A percentile compares a stretch with the other conserved stretches of the same genome.
These are phyloP conservation scores for Sebastolobus alascanus DNA, from an alignment of 2,797 vertebrate genomes.

Conservation along the genomic window DNA sequence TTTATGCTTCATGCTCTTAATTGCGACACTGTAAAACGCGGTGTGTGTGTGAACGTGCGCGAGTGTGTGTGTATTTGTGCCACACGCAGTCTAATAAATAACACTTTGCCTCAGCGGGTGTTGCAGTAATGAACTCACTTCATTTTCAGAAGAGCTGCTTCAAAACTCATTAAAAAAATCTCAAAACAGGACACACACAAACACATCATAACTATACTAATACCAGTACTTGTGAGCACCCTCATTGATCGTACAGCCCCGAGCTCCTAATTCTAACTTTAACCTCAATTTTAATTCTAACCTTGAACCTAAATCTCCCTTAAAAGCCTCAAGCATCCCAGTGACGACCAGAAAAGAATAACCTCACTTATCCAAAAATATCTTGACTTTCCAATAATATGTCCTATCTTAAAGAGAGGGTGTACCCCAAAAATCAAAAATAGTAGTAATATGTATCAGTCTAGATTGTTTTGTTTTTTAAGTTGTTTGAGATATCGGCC, in stretches of 20 bases:
- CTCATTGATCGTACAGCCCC: neutral
- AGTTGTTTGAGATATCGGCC: neutral
- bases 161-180: conserved; percentile 23
- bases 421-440: neutral
- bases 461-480: no score
- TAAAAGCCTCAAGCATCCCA: neutral
- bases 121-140: conserved; percentile 38
- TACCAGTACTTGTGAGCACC: neutral
- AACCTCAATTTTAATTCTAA: neutral
- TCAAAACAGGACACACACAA: conserved; percentile 13
- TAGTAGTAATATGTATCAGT: no score
- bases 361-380: neutral
- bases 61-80: neutral
- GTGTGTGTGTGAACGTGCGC: conserved; percentile 17
- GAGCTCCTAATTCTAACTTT: neutral
- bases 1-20: conserved; percentile 15
- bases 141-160: conserved; percentile 30
- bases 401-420: neutral
- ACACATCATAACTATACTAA: neutral
- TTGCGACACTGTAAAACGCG: conserved; percentile 29
- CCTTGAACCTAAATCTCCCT: no score
- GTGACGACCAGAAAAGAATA: neutral
- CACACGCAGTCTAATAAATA: conserved; percentile 40
- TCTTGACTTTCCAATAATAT: neutral
- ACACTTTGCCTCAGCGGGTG: conserved; percentile 11